Percentiles rank a stretch among this genome's conserved stretches.
These are phyloP conservation scores for Drosophila pachea DNA, from an alignment of 1,140 invertebrate genomes.

Conservation along the genomic window DNA sequence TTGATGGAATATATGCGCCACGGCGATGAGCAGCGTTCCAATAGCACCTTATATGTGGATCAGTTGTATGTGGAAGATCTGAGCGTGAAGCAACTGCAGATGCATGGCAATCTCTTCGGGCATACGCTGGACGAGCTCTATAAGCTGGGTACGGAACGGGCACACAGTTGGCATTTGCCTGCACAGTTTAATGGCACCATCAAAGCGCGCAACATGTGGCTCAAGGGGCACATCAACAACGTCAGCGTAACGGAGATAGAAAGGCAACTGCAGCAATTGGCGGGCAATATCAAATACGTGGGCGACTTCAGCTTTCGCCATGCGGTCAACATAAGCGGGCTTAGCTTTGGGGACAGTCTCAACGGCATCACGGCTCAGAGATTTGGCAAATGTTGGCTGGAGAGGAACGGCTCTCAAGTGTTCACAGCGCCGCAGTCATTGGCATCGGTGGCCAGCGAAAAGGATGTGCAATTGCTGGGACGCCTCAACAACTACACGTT, in stretches of 20 bases:
- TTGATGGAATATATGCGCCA: conserved; percentile 41
- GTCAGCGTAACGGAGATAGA: conserved; percentile 51
- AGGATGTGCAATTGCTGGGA: conserved; percentile 58
- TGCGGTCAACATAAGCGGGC: conserved; percentile 54
- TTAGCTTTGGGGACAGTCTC: conserved; percentile 53
- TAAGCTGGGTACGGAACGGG: conserved; percentile 46
- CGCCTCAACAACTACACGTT: conserved; percentile 76
- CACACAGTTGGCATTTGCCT: conserved; percentile 47
- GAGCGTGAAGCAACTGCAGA: conserved; percentile 37
- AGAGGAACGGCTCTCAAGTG: conserved; percentile 45
- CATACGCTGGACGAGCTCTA: conserved; percentile 42
- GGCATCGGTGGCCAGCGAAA: conserved; percentile 52
- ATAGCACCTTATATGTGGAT: conserved; percentile 39
- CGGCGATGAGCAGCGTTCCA: conserved; percentile 33
- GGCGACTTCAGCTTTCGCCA: conserved; percentile 73
- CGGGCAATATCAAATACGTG: conserved; percentile 72
- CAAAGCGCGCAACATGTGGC: conserved; percentile 72
- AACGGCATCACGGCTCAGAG: conserved; percentile 60
- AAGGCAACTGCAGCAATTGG: conserved; percentile 64
- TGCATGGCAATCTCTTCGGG: conserved; percentile 56
- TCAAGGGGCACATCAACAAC: conserved; percentile 57
- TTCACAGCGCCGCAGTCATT: conserved; percentile 64
- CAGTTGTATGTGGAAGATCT: conserved; percentile 28
- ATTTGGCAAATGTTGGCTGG: conserved; percentile 66
- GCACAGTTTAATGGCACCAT: conserved; percentile 70